Base-by-base conservation (phyloP, 2,888 invertebrate genomes). In the Labia minor region DNA sequence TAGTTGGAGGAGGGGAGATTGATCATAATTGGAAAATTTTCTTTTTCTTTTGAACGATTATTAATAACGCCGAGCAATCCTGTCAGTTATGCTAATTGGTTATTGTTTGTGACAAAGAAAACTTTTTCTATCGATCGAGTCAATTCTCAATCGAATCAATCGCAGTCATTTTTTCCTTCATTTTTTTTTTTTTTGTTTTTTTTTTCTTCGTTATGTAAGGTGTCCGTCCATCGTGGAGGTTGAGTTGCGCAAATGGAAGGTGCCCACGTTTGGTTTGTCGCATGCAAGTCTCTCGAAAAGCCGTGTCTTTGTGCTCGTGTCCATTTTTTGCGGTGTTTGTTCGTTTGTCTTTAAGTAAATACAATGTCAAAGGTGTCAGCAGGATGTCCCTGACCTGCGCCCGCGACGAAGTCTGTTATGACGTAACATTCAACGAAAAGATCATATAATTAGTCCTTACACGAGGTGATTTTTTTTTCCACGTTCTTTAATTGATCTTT, bases 21-120 rank as follows among this genome's bases (percentile, higher is more conserved):
- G 26, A 26, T 26, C 26, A 3, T 26, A 26, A 26, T 26, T 26
- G 26, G 26, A 26, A 26, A 26, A 26, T 26, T 8, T 26, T 26
- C 8, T 8, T 26, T 26, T 26, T 8, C 26, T 26, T 8, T 26
- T 8, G 3, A 26, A 8, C 26, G 26, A 26, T 26, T 26, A 26
- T 6, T 26, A 26, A 26, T 8, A 26, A 26, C 26, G 8, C 26
- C 8, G 26, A 8, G 4, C 26, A 49, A 49, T 49, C 16, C 49
- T 49, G 49, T 49, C 49, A 49, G 49, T 10, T 49, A 49, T 49
- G 49, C 49, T 49, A 49, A 49, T 49, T 49, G 49, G 49, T 49
- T 49, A 49, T 49, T 49, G 49, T 49, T 49, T 14, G 16, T 49
- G 49, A 49, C 49, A 49, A 49, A 11, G 49, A 49, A 4, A 49